Evolutionary conservation across 2,113 vertebrate species (phyloP), one percentile per base, ranked within the genome.

Genomic region (Romanogobio albipinnatus): DNA sequence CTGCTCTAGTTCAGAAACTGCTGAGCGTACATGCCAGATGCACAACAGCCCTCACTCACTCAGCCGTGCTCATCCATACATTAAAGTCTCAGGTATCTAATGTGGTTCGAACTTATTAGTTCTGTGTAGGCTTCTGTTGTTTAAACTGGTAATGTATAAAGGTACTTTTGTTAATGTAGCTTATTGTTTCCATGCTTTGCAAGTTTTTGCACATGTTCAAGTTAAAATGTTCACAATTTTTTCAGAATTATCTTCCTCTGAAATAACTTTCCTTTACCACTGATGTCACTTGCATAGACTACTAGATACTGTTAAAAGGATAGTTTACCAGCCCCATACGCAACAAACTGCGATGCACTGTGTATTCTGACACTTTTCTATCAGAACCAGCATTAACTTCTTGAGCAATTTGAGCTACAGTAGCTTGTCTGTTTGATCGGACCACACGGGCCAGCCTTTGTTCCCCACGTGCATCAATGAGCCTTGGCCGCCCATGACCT

Each of bases 1-100:
- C 36, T 59, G 77, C 77, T 66, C 22, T 51, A 77, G 39, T 76
- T 76, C 66, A 59, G 26, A 84, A 77, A 84, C 17, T 75, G 76
- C 68, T 66, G 56, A 84, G 66, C 13, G 17, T 43, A 49, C 26
- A 49, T 39, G 29, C 33, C 39, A 56, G 39, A 78, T 33, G 68
- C 75, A 68, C 71, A 82, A 70, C 36, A 70, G 22, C 24, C 11
- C 81, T 59, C 56, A 8, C 53, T 56, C 17, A 56, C 17, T 56
- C 53, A 22, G 17, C 17, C 53, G 17, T 56, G 47, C 19, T 74
- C 76, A 84, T 24, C 29, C 33, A 43, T 59, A 59, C 53, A 58
- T 70, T 74, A 64, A 74, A 43, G 7, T 77, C 33, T 66, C 39
- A 11, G 77, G 33, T 39, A 74, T 47, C 58, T 56, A 56, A 33